Base-by-base conservation (phyloP, 2,113 vertebrate species). In the Clarias magur region DNA sequence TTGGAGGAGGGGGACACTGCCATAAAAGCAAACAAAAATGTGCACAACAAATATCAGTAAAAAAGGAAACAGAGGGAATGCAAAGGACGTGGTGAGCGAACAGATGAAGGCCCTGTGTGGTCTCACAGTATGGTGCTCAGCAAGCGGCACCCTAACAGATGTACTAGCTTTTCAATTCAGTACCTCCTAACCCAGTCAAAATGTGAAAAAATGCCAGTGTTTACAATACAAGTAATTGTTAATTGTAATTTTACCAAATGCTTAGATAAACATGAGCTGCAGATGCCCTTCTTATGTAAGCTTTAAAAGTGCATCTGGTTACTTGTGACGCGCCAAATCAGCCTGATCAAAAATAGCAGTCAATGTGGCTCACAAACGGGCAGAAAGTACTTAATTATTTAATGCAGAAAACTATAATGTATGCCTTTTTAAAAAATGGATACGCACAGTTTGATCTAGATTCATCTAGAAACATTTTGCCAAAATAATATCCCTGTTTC, bases 121-220 rank as follows among this genome's bases (percentile, higher is more conserved):
- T 73, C 63, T 86, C 53, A 60, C 86, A 84, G 82, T 27, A 27
- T 83, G 86, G 23, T 56, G 78, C 78, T 75, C 73, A 78, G 81
- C 54, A 42, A 68, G 82, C 57, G 12, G 83, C 56, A 62, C 54
- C 54, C 56, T 88, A 27, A 88, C 87, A 80, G 81, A 84, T 57
- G 62, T 27, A 78, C 90, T 88, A 85, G 60, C 78, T 84, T 90
- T 84, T 88, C 85, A 85, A 90, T 84, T 76, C 68, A 16, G 79
- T 0, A 75, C 91, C 91, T 60, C 89, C 92, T 90, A 92, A 91
- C 92, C 94, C 89, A 91, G 95, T 96, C 96, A 97, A 96, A 96
- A 25, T 93, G 96, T 93, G 95, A 95, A 95, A 93, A 95, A 90
- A 89, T 94, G 95, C 94, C 94, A 93, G 84, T 70, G 1, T 57